These are phyloP conservation scores for Oxygymnocypris stewartii DNA, from an alignment of 2,113 vertebrate genomes.

Conservation along the genomic window DNA sequence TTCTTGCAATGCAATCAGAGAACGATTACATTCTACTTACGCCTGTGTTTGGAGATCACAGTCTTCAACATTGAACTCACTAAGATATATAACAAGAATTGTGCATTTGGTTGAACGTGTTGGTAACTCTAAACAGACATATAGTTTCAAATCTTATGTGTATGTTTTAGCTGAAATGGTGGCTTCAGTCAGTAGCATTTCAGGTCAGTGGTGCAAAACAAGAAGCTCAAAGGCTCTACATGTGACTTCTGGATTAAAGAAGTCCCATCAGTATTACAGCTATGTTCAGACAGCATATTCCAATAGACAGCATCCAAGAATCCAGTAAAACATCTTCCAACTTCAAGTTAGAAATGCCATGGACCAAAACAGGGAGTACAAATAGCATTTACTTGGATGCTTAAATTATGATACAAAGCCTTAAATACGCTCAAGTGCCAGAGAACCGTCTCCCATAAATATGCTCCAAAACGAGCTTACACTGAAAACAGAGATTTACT, in stretches of 20 bases:
- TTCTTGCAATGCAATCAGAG: constrained; percentile 29
- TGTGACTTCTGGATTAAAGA: background rate
- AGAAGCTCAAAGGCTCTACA: background rate
- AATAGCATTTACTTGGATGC: constrained; percentile 37
- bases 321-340: constrained; percentile 9
- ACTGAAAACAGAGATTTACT: constrained; percentile 19
- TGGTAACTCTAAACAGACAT: background rate
- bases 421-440: constrained; percentile 29
- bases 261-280: constrained; percentile 49
- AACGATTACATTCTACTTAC: background rate
- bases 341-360: constrained; percentile 21
- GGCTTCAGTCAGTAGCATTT: constrained; percentile 20
- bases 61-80: constrained; percentile 1
- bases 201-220: background rate
- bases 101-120: background rate
- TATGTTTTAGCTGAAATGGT: constrained; percentile 21
- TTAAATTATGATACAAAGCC: constrained; percentile 34
- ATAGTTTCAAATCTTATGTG: background rate
- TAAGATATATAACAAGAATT: background rate
- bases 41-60: background rate
- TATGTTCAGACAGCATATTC: constrained; percentile 21
- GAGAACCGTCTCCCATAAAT: background rate
- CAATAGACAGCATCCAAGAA: constrained; percentile 27
- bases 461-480: background rate
- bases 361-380: constrained; percentile 48